Base-by-base conservation (phyloP, 2,888 invertebrate genomes). In the Hololepta plana region DNA sequence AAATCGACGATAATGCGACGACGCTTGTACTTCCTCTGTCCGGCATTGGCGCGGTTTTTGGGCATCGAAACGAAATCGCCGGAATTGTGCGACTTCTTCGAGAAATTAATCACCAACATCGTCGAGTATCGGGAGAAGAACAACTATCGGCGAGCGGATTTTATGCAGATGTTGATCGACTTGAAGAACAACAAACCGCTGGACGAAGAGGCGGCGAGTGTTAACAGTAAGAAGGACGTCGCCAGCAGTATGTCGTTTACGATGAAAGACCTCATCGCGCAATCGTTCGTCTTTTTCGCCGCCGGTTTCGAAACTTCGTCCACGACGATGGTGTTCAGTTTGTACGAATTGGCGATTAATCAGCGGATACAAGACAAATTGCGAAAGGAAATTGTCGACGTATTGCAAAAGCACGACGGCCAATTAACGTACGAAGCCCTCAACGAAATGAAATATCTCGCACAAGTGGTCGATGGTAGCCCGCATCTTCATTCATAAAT, bases 271-370 rank as follows among this genome's bases (percentile, higher is more conserved):
- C 20, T 34, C 5, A 25, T 31, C 4, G 49, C 58, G 0, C 55
- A 60, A 23, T 42, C 51, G 3, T 42, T 57, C 2, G 45, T 60
- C 0, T 59, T 63, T 33, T 59, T 57, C 33, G 15, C 53, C 2
- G 62, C 60, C 11, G 60, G 60, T 2, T 60, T 53, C 34, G 60
- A 60, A 34, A 60, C 61, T 0, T 56, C 59, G 1, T 53, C 58
- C 1, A 45, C 51, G 0, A 50, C 54, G 1, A 39, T 60, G 24
- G 45, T 46, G 11, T 56, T 51, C 21, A 33, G 49, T 1, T 35
- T 50, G 2, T 59, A 51, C 32, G 47, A 55, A 19, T 34, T 64
- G 7, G 54, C 59, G 0, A 21, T 27, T 3, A 39, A 61, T 34
- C 44, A 39, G 1, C 44, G 52, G 1, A 38, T 60, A 1, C 63